phyloP scores from a whole-genome alignment of 1,140 invertebrate species.

The Ceratina calcarata region DNA sequence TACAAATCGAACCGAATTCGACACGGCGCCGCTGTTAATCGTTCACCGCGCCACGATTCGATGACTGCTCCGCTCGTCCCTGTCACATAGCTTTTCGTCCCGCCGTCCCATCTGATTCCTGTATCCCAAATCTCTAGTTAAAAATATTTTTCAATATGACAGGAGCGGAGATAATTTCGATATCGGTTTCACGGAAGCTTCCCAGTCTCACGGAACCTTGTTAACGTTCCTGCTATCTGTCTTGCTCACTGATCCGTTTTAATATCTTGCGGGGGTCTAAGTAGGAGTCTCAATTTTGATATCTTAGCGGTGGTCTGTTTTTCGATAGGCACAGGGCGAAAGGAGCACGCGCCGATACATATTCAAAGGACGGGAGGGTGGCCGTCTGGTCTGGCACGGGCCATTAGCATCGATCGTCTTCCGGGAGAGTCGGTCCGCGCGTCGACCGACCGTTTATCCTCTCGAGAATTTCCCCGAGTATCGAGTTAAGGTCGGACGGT shows the following conservation, averaged over 20 bases:
- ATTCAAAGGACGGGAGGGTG: constrained; percentile 67
- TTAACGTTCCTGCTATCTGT: too few species aligned
- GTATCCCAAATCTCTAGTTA: too few species aligned
- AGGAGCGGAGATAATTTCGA: too few species aligned
- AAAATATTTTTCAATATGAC: too few species aligned
- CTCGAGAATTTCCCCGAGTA: constrained; percentile 73
- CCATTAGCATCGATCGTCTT: constrained; percentile 77
- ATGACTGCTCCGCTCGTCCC: background rate
- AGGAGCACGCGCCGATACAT: constrained; percentile 75
- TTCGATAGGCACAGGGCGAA: background rate
- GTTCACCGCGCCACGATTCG: background rate
- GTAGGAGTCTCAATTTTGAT: too few species aligned
- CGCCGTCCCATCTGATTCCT: too few species aligned
- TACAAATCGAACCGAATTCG: constrained; percentile 9
- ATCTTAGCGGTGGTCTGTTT: too few species aligned
- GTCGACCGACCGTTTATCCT: constrained; percentile 72
- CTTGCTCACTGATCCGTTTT: too few species aligned
- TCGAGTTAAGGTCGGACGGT: constrained; percentile 54
- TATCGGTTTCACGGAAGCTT: too few species aligned
- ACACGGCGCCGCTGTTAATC: constrained; percentile 4
- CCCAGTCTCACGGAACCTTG: too few species aligned
- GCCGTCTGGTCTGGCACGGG: constrained; percentile 59
- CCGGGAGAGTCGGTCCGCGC: constrained; percentile 63
- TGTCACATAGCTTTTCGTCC: background rate
- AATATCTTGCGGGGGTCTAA: too few species aligned